Percentiles rank a stretch among this genome's conserved stretches.
Evolutionary conservation across 1,140 invertebrate species (phyloP).

Genomic region (Artemia franciscana): DNA sequence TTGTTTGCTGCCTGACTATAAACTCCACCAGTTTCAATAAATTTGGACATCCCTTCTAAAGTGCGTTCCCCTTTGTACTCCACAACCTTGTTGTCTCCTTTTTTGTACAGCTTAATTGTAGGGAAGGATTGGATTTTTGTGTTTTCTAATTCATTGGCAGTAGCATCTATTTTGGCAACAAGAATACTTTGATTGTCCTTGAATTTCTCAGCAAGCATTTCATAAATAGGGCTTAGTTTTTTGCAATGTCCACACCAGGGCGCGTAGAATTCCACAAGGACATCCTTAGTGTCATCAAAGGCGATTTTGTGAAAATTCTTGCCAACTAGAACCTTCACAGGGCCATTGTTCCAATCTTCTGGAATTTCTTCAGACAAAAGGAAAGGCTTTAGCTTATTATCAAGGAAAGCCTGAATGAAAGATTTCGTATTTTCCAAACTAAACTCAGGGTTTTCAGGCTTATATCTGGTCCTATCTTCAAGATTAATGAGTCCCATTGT

Average conservation of each 20-base stretch:
- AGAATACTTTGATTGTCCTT: slow-evolving; percentile 59
- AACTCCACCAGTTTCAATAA: too few relatives aligned
- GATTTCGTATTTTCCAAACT: slow-evolving; percentile 44
- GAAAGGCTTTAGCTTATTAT: slow-evolving; percentile 81
- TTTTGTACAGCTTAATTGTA: slow-evolving; percentile 84
- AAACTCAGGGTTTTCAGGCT: slow-evolving; percentile 57
- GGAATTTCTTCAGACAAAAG: slow-evolving; percentile 80
- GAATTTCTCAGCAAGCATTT: slow-evolving; percentile 65
- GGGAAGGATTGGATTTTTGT: slow-evolving; percentile 88
- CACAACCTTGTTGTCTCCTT: slow-evolving; percentile 68
- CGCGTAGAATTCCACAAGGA: slow-evolving; percentile 96
- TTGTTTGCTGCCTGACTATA: too few relatives aligned
- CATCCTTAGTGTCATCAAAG: slow-evolving; percentile 65
- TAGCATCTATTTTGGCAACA: slow-evolving; percentile 96
- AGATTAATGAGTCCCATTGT: slow-evolving; percentile 76
- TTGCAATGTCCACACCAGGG: slow-evolving; percentile 97
- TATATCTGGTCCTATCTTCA: slow-evolving; percentile 91
- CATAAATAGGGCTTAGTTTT: slow-evolving; percentile 84
- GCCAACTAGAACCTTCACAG: slow-evolving; percentile 82
- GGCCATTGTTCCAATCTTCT: slow-evolving; percentile 85
- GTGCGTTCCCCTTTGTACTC: too few relatives aligned
- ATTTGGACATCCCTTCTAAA: too few relatives aligned
- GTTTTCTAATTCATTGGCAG: slow-evolving; percentile 85
- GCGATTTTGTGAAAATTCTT: slow-evolving; percentile 90
- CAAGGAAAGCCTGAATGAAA: slow-evolving; percentile 70